Base-by-base conservation (phyloP, 2,888 invertebrate species). In the Platynereis dumerilii region DNA sequence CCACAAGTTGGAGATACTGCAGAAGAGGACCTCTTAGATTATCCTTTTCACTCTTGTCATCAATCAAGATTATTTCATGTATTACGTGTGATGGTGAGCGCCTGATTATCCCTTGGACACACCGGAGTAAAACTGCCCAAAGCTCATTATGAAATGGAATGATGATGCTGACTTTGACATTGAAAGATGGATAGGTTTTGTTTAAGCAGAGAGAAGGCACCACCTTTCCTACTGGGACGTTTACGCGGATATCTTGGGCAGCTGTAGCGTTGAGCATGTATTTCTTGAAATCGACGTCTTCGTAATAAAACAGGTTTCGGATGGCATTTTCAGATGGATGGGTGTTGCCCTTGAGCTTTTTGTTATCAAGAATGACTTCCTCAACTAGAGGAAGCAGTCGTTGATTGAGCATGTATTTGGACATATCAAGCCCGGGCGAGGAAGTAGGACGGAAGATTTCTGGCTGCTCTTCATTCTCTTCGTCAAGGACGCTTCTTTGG, bases 61-160 rank as follows among this genome's bases (percentile, higher is more conserved):
- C 64, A 5, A 64, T 54, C 27, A 64, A n/a, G 10, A 64, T 64
- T 2, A 64, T 64, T 34, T 64, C 58, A 22, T 64, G 53, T 1
- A 64, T 29, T 3, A 64, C 26, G 2, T 42, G 34, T 17, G 52
- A 12, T 22, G 64, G 64, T n/a, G 64, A 44, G 17, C 45, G 22
- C 22, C 24, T 27, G 15, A 58, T 1, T 12, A 64, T 44, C 3
- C 64, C 52, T 10, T 57, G 48, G 15, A 62, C 5, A 10, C 52
- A 39, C 27, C 62, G 24, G 15, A 62, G 10, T 27, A 62, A 28
- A 22, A 62, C 48, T 22, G 56, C 44, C 62, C 62, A 62, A 42
- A 62, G 39, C 27, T 62, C 62, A 27, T 58, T 64, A 42, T 64
- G 53, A 39, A 64, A 64, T 20, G 58, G 64, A 12, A 64, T 48